phyloP scores from a whole-genome alignment of 2,113 vertebrate genomes.

The Plecturocebus donacophilus region DNA sequence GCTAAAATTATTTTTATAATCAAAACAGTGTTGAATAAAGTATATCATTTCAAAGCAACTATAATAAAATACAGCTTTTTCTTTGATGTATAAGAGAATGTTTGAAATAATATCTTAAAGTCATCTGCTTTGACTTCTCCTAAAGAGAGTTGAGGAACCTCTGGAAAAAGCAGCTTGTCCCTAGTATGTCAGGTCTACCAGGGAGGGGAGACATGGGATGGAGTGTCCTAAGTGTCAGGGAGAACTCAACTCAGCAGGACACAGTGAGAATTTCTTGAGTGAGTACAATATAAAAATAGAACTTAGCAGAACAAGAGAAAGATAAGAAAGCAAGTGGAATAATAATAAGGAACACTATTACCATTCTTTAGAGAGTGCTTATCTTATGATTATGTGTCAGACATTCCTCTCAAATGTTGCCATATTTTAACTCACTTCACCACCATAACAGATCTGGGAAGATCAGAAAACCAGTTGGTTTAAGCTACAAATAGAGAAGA shows the following conservation, averaged over 20 bases:
- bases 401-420: not conserved
- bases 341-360: not conserved
- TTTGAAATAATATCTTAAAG: conserved; percentile 13
- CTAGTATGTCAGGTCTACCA: not conserved
- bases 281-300: not conserved
- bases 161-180: not conserved
- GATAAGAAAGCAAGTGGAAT: not conserved
- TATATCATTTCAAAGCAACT: not conserved
- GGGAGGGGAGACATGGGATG: not conserved
- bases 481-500: not conserved
- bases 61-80: not conserved
- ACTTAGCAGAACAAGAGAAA: not conserved
- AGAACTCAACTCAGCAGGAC: not conserved
- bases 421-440: not conserved
- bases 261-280: not conserved
- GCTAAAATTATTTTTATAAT: not conserved
- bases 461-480: not conserved
- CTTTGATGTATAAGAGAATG: not conserved
- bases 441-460: not conserved
- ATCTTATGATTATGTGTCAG: not conserved
- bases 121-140: not conserved
- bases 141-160: not conserved
- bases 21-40: not conserved
- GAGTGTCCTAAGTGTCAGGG: not conserved
- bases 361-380: not conserved